phyloP scores from a whole-genome alignment of 2,888 invertebrate species.

The Plebejus argus region DNA sequence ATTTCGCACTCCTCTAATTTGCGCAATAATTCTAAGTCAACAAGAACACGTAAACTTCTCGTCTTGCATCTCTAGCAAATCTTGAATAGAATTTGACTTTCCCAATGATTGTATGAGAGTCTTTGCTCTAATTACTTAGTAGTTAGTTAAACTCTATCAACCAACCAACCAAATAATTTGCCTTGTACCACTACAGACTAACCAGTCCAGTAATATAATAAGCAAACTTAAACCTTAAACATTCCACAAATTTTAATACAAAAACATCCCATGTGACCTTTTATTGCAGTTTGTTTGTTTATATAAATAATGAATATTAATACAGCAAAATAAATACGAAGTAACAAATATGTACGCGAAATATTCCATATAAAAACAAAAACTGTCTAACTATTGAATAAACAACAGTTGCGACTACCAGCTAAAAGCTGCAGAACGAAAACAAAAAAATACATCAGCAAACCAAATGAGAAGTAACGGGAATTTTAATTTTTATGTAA shows the following conservation, averaged over 20 bases:
- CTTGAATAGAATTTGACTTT: not conserved
- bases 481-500: not conserved
- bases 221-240: not conserved
- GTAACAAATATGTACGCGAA: not conserved
- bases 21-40: not conserved
- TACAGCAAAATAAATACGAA: not conserved
- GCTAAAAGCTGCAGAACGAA: not conserved
- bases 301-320: not conserved
- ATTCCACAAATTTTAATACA: not conserved
- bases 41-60: not conserved
- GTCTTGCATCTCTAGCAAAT: not conserved
- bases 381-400: conserved; percentile 1
- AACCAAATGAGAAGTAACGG: conserved; percentile 11
- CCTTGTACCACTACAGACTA: not conserved
- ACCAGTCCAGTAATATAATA: not conserved
- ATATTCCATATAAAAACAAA: not conserved
- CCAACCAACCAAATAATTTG: not conserved
- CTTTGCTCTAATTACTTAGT: too few species aligned
- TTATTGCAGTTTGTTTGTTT: not conserved
- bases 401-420: not conserved
- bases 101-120: not conserved
- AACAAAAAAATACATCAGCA: not conserved
- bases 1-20: not conserved
- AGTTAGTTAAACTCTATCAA: not conserved
- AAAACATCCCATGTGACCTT: not conserved